Evolutionary conservation across 2,113 vertebrate genomes (phyloP).

Genomic region (Anolis carolinensis): DNA sequence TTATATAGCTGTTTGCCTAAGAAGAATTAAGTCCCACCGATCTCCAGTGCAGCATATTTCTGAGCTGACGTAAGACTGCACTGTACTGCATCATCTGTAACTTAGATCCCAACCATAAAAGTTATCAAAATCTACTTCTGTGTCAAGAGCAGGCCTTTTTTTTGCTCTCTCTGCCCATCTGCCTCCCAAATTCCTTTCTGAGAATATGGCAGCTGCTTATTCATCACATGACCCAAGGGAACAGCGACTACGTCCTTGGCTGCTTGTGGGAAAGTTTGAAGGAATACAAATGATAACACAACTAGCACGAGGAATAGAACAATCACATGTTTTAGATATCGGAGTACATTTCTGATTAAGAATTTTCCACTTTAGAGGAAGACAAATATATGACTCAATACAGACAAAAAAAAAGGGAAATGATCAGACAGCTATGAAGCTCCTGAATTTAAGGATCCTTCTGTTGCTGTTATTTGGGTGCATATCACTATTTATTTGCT

Average conservation of each 20-base stretch:
- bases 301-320: not conserved
- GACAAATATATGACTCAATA: not conserved
- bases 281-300: not conserved
- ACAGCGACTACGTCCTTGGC: not conserved
- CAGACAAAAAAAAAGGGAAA: too few species aligned
- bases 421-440: not conserved
- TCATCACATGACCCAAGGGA: conserved; percentile 1
- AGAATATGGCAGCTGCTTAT: not conserved
- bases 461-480: not conserved
- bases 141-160: not conserved
- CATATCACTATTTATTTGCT: not conserved
- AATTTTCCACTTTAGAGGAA: not conserved
- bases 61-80: not conserved
- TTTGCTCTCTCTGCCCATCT: not conserved
- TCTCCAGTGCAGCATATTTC: not conserved
- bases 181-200: not conserved
- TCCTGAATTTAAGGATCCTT: not conserved
- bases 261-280: conserved; percentile 6
- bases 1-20: too few species aligned
- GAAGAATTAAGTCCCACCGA: not conserved
- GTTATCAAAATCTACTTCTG: not conserved
- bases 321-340: not conserved
- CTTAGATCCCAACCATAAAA: not conserved
- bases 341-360: not conserved
- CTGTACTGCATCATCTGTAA: not conserved